A percentile compares a stretch with the other conserved stretches of the same genome.
These are phyloP conservation scores for Cyclargus thomasi DNA, from an alignment of 1,140 invertebrate species.

Conservation along the genomic window DNA sequence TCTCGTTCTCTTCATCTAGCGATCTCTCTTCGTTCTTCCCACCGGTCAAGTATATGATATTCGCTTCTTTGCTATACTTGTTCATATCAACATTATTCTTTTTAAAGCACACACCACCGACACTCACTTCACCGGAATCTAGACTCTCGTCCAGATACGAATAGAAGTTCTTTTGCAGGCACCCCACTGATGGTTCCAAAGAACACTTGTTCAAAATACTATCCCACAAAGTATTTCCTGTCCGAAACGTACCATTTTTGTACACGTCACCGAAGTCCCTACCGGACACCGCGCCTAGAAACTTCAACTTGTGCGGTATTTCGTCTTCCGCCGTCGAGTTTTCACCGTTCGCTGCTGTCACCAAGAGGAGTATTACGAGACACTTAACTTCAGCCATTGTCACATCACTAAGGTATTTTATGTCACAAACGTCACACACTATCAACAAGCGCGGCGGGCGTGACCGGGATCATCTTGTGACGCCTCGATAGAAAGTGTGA, in stretches of 20 bases:
- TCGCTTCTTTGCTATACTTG: conserved; percentile 68
- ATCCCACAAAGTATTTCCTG: conserved; percentile 82
- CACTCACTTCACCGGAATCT: conserved; percentile 79
- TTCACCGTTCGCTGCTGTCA: conserved; percentile 31
- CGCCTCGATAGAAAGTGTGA: conserved; percentile 4
- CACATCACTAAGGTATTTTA: conserved; percentile 47
- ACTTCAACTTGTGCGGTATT: conserved; percentile 46
- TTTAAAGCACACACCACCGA: conserved; percentile 81
- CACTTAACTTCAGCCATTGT: conserved; percentile 44
- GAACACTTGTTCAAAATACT: conserved; percentile 82
- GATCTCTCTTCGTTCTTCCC: conserved; percentile 57
- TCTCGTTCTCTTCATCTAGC: conserved; percentile 54
- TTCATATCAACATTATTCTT: conserved; percentile 80
- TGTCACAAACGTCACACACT: conserved; percentile 28
- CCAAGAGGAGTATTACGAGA: conserved; percentile 39
- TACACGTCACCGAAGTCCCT: conserved; percentile 51
- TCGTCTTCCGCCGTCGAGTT: conserved; percentile 43
- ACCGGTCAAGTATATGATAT: conserved; percentile 60
- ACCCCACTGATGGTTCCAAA: conserved; percentile 79
- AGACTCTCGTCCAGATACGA: conserved; percentile 80
- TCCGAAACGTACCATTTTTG: conserved; percentile 71
- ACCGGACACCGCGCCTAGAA: conserved; percentile 53
- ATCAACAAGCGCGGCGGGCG: conserved; percentile 32
- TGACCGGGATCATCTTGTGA: conserved; percentile 41
- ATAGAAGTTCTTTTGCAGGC: conserved; percentile 85